Conservation (phyloP, 2,888 invertebrate species). For the Drosophila nr. medialis region DNA sequence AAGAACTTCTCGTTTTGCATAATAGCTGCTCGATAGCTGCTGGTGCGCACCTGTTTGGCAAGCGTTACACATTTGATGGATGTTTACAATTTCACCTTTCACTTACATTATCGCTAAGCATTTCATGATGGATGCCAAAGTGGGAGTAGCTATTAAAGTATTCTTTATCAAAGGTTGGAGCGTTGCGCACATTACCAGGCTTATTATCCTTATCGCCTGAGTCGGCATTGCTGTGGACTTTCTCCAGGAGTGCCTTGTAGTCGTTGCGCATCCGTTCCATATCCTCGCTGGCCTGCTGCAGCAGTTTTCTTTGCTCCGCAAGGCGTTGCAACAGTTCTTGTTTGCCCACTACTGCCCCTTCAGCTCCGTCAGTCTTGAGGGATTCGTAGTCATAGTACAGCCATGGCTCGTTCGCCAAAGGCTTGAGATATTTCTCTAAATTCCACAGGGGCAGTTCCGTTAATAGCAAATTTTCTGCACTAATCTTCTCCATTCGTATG, state of each 20-base stretch:
- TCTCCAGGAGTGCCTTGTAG: conserved; percentile 73
- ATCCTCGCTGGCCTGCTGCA: conserved; percentile 86
- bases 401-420: conserved; percentile 92
- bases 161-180: conserved; percentile 87
- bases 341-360: conserved; percentile 17
- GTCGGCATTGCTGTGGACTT: conserved; percentile 49
- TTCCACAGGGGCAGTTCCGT: conserved; percentile 88
- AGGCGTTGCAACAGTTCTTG: conserved; percentile 84
- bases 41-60: conserved; percentile 88
- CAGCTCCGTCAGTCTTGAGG: conserved; percentile 45
- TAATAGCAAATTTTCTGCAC: conserved; percentile 86
- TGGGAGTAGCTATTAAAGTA: conserved; percentile 95
- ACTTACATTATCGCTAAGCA: conserved; percentile 92
- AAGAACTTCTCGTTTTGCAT: conserved; percentile 89
- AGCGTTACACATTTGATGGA: not conserved
- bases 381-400: conserved; percentile 88
- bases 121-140: conserved; percentile 96
- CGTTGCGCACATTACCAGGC: conserved; percentile 72
- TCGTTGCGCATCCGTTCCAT: conserved; percentile 80
- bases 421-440: conserved; percentile 91
- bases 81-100: not conserved
- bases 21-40: conserved; percentile 94
- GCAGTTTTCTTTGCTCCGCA: conserved; percentile 86
- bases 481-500: conserved; percentile 88
- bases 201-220: conserved; percentile 39